Percentiles rank a stretch among this genome's conserved stretches.
Conservation (phyloP, 1,140 invertebrate genomes). For the Drosophila subpulchrella region DNA sequence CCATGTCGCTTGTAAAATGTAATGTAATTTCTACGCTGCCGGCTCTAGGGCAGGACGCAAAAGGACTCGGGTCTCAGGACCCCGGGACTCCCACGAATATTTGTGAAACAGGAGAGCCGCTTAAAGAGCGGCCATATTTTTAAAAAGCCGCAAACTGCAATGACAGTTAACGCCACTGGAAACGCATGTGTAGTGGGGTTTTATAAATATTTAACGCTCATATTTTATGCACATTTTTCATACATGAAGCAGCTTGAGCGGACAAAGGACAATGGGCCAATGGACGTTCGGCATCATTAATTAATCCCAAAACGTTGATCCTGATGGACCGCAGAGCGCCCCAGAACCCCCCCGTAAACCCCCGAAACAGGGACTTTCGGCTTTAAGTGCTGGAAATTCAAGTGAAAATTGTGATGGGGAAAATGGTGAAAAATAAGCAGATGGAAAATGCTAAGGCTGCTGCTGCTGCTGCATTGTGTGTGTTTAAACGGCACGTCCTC, state of each 20-base stretch:
- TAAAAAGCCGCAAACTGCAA: slow-evolving; percentile 59
- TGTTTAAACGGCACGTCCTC: slow-evolving; percentile 15
- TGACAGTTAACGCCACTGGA: slow-evolving; percentile 46
- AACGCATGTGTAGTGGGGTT: slow-evolving; percentile 46
- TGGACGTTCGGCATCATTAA: slow-evolving; percentile 49
- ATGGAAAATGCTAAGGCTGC: not conserved
- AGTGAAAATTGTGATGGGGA: not conserved
- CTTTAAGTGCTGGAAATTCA: slow-evolving; percentile 14
- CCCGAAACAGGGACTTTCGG: not conserved
- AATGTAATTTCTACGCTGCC: slow-evolving; percentile 66
- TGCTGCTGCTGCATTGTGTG: slow-evolving; percentile 25
- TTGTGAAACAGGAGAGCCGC: slow-evolving; percentile 5
- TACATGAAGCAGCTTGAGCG: slow-evolving; percentile 36
- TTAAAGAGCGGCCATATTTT: slow-evolving; percentile 56
- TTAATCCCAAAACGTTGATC: slow-evolving; percentile 57
- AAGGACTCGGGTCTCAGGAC: not conserved
- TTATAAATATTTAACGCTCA: slow-evolving; percentile 58
- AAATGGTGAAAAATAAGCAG: not conserved
- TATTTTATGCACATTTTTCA: slow-evolving; percentile 64
- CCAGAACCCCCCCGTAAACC: slow-evolving; percentile 1
- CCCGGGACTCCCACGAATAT: not conserved
- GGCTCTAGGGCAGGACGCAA: slow-evolving; percentile 50
- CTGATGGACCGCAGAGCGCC: slow-evolving; percentile 19
- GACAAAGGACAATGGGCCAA: slow-evolving; percentile 3
- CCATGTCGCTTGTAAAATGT: slow-evolving; percentile 56